Base-by-base conservation (phyloP, 2,888 invertebrate genomes). In the Diarsia dahlii region DNA sequence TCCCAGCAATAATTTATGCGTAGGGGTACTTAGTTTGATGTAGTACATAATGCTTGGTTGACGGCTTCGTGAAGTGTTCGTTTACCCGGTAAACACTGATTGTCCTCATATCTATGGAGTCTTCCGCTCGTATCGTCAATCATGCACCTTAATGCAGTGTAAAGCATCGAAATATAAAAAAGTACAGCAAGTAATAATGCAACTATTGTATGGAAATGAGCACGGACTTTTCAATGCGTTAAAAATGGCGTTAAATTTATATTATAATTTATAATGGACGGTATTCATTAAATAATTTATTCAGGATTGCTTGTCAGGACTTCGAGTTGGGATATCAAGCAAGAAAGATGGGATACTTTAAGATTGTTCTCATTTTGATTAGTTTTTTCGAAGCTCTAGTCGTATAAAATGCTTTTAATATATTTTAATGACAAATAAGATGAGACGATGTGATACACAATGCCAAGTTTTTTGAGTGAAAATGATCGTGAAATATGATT, bases 141-240 rank as follows among this genome's bases (percentile, higher is more conserved):
- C 34, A 54, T 64, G 28, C 46, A 20, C 34, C n/a, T 13, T 52
- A 45, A 9, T 75, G 46, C n/a, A 28, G 39, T 39, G 39, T 39
- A 39, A 39, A 8, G 39, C 8, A 39, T 39, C 5, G 39, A 39
- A 39, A 39, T 39, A 39, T 39, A 39, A 39, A 39, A 39, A 39
- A 39, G 39, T 39, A 39, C 39, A 39, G 48, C 28, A 28, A 28
- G 28, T 28, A 76, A 48, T 39, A n/a, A 28, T 58, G 50, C 34
- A 68, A 23, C 78, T 12, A 78, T 78, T 79, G 70, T 76, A 78
- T 78, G 60, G 23, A 79, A 78, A 79, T 60, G 39, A 65, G 34
- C 48, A 34, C 6, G 6, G 15, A 50, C 23, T 48, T n/a, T 45
- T 23, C n/a, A 34, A 54, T 64, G 64, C 23, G 15, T 65, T 23